Evolutionary conservation across 1,140 invertebrate genomes (phyloP).

Genomic region (Bicyclus anynana): DNA sequence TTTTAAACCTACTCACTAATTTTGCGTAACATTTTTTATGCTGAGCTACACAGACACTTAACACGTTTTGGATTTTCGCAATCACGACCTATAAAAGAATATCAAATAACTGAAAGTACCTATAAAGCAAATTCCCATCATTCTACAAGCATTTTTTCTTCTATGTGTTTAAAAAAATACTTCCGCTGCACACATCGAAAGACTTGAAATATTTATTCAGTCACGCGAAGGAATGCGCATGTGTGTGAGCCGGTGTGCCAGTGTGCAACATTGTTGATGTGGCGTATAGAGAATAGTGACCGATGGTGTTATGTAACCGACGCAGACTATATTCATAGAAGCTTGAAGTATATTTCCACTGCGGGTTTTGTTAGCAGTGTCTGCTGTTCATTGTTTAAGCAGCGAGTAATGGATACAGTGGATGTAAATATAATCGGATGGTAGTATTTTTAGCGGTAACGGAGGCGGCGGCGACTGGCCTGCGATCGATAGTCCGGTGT

Average conservation of each 20-base stretch:
- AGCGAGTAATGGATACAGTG: conserved; percentile 25
- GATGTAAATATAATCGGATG: conserved; percentile 2
- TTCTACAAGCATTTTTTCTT: conserved; percentile 6
- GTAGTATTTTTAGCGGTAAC: conserved; percentile 17
- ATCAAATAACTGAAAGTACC: background rate
- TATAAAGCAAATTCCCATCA: conserved; percentile 5
- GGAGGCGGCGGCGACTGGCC: conserved; percentile 17
- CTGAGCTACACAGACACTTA: too few relatives aligned
- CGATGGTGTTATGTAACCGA: conserved; percentile 34
- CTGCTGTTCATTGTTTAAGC: conserved; percentile 8
- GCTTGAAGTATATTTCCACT: conserved; percentile 12
- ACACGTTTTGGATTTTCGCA: too few relatives aligned
- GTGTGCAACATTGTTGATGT: conserved; percentile 23
- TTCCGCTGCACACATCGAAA: conserved; percentile 23
- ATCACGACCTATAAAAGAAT: too few relatives aligned
- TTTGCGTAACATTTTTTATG: too few relatives aligned
- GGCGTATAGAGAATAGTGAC: conserved; percentile 33
- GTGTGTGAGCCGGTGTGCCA: conserved; percentile 13
- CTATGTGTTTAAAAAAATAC: conserved; percentile 20
- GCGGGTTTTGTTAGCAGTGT: conserved; percentile 15
- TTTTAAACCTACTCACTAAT: too few relatives aligned
- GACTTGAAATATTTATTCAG: conserved; percentile 24
- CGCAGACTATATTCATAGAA: conserved; percentile 14
- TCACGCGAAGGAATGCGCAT: conserved; percentile 25
- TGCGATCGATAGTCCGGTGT: conserved; percentile 44